Conservation (phyloP, 2,113 vertebrate genomes). For the Pachycephala philippinensis region DNA sequence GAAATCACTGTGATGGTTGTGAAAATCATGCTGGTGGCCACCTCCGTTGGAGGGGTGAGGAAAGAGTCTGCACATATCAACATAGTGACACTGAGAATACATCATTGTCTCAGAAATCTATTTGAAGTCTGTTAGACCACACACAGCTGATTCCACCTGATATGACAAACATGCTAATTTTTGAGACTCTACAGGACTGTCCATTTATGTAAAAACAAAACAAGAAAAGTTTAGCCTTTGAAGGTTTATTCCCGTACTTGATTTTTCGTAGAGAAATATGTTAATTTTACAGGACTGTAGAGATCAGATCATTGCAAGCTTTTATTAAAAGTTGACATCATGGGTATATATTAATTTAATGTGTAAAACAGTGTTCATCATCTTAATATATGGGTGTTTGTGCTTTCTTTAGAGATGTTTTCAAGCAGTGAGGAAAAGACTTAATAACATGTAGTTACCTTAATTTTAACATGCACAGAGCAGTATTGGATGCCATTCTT, state of each 20-base stretch:
- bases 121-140: neutral
- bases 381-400: neutral
- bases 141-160: neutral
- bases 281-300: neutral
- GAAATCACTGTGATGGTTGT: neutral
- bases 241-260: neutral
- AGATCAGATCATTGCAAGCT: neutral
- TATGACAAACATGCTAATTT: neutral
- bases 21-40: neutral
- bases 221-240: neutral
- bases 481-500: slow-evolving; percentile 36
- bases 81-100: neutral
- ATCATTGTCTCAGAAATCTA: neutral
- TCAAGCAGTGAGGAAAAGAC: neutral
- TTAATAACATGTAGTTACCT: slow-evolving; percentile 21
- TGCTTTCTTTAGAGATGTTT: neutral
- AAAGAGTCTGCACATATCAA: neutral
- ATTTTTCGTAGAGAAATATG: neutral
- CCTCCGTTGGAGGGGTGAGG: neutral
- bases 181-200: neutral
- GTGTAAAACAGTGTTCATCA: neutral
- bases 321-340: neutral
- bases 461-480: slow-evolving; percentile 10
- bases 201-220: neutral
- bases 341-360: neutral